Base-by-base conservation (phyloP, 1,140 invertebrate genomes). In the Akabosia matsudoensis region DNA sequence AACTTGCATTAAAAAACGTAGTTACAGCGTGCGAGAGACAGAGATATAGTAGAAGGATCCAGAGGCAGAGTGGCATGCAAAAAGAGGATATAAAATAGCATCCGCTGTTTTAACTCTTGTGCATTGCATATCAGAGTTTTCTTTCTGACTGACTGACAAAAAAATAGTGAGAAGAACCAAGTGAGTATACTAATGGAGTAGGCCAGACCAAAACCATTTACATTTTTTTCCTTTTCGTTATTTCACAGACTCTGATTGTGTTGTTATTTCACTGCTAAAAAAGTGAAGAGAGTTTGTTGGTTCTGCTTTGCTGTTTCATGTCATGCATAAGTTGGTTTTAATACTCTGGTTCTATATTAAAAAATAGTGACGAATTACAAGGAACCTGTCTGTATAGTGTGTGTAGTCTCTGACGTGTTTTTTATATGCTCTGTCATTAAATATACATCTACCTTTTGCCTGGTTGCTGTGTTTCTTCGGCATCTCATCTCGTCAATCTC, bases 401-500 rank as follows among this genome's bases (percentile, higher is more conserved):
- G 18, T 45, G 7, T 18, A 45, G 7, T 10, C 37, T 45, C 37
- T 18, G 18, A 45, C 37, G 37, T 18, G 7, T 45, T 45, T 10
- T 45, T 10, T 45, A 18, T 45, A 45, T 10, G 18, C 7, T 45
- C 7, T 45, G 18, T 45, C 37, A 45, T 45, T 45, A 45, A 45
- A 45, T 10, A 45, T 18, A 45, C 14, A 24, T n/a, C 14, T 16
- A 56, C 54, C 54, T 56, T 56, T 56, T 56, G 37, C 37, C 10
- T 56, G 54, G 7, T 45, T 7, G 7, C 18, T 45, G 7, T 45
- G 18, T 22, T 56, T 16, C 26, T 67, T 67, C 28, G 61, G 61
- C 61, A 67, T 67, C 22, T 67, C 61, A 67, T 67, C 61, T 45
- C 37, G 18, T 45, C 37, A 45, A 45, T 45, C 37, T 45, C 37